Evolutionary conservation across 1,140 invertebrate genomes (phyloP), one percentile per base, ranked within the genome.

Genomic region (Drosophila kikkawai): DNA sequence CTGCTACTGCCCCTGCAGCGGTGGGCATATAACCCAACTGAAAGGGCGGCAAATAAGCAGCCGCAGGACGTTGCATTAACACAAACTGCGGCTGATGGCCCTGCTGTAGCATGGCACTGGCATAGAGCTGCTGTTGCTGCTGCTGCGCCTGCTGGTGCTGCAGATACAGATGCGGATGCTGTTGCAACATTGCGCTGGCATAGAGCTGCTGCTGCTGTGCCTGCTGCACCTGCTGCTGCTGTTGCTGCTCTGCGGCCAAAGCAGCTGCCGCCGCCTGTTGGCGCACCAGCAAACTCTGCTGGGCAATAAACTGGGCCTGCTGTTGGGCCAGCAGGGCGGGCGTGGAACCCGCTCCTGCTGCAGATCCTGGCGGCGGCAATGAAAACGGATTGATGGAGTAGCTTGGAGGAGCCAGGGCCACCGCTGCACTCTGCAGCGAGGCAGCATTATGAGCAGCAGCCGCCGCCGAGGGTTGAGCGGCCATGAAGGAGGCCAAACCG

Each of bases 241-340:
- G 82, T 12, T 91, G 85, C 42, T 92, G 86, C 59, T 91, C 83
- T 5, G 74, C 91, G 4, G 81, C 88, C 13, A 82, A 7, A 1
- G 69, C 91, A 9, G 78, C 92, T 8, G 91, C 91, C 2, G 92
- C 92, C 8, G 92, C 92, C 37, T 91, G 83, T 41, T 93, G 92
- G 5, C 91, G 80, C 12, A 80, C 92, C 17, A 93, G 19, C 29
- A 93, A 56, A 79, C 76, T 93, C 64, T 93, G 92, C 66, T 93
- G 92, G 12, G 92, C 92, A 41, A 93, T 93, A 22, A 86, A 92
- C 80, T 93, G 92, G 1, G 92, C 92, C 71, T 92, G 91, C 56
- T 93, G 92, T 26, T 93, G 92, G 34, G 92, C 92, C 32, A 93
- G 51, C 29, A 91, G 53, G 0, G 86, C 88, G 3, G 92, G 75